Percentiles rank a stretch among this genome's conserved stretches.
Evolutionary conservation across 2,888 invertebrate species (phyloP).

Genomic region (Operophtera brumata): DNA sequence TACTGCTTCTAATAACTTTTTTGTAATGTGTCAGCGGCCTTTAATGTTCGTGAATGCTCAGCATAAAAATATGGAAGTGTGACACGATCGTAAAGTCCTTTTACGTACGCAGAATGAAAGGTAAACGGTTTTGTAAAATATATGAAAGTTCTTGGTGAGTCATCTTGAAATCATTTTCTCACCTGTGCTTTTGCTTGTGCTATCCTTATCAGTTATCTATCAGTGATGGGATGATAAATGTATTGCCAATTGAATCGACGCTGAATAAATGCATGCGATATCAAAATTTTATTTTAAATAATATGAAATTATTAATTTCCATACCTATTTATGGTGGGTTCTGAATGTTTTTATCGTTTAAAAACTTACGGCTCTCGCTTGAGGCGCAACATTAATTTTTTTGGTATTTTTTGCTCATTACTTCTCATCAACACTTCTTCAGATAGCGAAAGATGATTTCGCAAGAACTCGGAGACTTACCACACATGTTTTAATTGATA

Average conservation of each 20-base stretch:
- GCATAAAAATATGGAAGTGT: constrained; percentile 29
- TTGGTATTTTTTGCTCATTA: too few species aligned
- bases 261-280: not conserved
- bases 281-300: too few species aligned
- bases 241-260: not conserved
- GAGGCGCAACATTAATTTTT: too few species aligned
- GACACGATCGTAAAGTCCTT: constrained; percentile 33
- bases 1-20: not conserved
- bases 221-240: not conserved
- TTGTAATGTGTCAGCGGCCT: constrained; percentile 26
- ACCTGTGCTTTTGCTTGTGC: not conserved
- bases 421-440: too few species aligned
- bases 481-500: too few species aligned
- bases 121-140: constrained; percentile 5
- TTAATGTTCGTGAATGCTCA: constrained; percentile 37
- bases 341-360: too few species aligned
- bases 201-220: not conserved
- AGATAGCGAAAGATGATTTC: too few species aligned
- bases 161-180: not conserved
- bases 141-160: not conserved
- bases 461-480: too few species aligned
- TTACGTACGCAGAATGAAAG: constrained; percentile 16
- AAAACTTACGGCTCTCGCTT: too few species aligned
- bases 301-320: too few species aligned
- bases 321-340: too few species aligned